Base-by-base conservation (phyloP, 2,888 invertebrate species). In the Poecilobothrus nobilitatus region DNA sequence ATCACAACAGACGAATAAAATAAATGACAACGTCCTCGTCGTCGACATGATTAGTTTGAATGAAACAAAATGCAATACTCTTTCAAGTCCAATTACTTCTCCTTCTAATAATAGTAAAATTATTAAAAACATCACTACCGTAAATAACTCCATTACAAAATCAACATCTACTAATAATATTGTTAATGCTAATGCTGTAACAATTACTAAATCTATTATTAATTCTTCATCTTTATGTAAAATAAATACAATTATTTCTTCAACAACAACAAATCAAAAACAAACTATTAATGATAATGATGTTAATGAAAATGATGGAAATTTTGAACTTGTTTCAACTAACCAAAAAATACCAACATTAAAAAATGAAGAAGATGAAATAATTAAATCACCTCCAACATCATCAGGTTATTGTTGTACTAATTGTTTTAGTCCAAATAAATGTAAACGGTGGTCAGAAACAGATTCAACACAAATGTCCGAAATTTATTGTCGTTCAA, bases 401-500 rank as follows among this genome's bases (percentile, higher is more conserved):
- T 41, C 74, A 69, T 73, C 75, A 70, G 75, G 78, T 66, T 78
- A 77, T n/a, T 82, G 83, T 68, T 83, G 83, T 75, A 74, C 73
- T 67, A 81, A 79, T 72, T 82, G 82, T 69, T 81, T 82, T 73
- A 78, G 75, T 65, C 76, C 79, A 33, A 78, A 77, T 27, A 80
- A 78, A 66, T 79, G 76, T 68, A 81, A 80, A 71, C 78, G 78
- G 67, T 79, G 80, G 79, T 71, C 71, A n/a, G 75, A 74, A 72
- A 74, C 70, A 63, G 77, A 78, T 71, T 81, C 82, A 18, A 79
- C 80, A 63, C 81, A 81, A 81, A 85, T 86, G 83, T 85, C 87
- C 68, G 87, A 87, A 77, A 83, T 88, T 76, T 88, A 87, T 81
- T 83, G 84, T 76, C 83, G 84, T 67, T 78, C 78, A 74, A 79